Base-by-base conservation (phyloP, 2,113 vertebrate species). In the Leucopsar rothschildi region DNA sequence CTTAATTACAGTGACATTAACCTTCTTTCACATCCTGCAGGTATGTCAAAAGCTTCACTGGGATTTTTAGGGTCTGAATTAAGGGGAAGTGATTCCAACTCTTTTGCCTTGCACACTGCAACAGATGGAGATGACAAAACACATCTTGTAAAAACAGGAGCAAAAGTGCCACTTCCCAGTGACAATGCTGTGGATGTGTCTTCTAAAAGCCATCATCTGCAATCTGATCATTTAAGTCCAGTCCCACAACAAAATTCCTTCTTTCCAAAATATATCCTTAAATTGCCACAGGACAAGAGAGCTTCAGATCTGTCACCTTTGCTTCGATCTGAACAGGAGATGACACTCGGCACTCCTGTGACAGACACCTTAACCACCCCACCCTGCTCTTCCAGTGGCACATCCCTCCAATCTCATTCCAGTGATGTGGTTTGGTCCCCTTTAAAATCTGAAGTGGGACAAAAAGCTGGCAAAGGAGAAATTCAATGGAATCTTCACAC, bases 221-320 rank as follows among this genome's bases (percentile, higher is more conserved):
- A 75, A 31, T 55, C 79, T 75, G 82, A 56, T 72, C 40, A 4
- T 9, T 68, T 21, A 31, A 29, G 29, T 59, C 64, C 50, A 7
- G 42, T 44, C 56, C 57, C 76, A 56, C 27, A 45, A 39, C 86
- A 81, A 56, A 83, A 92, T 29, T 31, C 73, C 42, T 98, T 98
- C 75, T 86, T 94, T 79, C 98, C 98, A 45, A 98, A 98, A 92
- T 98, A 98, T 12, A 96, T 98, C 44, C 97, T 98, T 78, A 97
- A 95, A 92, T 85, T 98, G 79, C 96, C 97, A 5, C 96, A 91
- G 53, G 94, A 83, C 56, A 95, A 84, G 55, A 80, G 14, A 49
- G 16, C 10, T 33, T 45, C 73, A 12, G 63, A 69, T 15, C 9
- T 47, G 44, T 76, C 88, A 0, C 22, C 73, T 49, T 23, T 89